phyloP scores from a whole-genome alignment of 2,113 vertebrate genomes.

The Spilogale gracilis region DNA sequence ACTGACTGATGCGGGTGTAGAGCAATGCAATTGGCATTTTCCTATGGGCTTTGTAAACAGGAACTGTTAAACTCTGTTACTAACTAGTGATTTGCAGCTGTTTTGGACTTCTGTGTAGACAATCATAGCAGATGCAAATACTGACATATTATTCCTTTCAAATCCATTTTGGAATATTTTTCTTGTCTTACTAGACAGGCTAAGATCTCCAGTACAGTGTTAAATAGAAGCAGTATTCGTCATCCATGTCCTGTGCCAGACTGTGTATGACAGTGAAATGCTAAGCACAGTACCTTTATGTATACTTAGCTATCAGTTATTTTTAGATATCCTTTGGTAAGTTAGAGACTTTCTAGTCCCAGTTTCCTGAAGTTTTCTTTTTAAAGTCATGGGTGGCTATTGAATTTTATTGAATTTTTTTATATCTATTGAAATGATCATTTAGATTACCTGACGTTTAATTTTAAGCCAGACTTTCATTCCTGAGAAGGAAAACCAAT shows the following conservation, averaged over 20 bases:
- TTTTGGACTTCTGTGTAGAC: neutral
- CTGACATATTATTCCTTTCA: neutral
- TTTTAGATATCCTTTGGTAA: conserved; percentile 23
- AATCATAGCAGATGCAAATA: neutral
- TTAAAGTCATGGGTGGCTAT: neutral
- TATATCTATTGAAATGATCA: neutral
- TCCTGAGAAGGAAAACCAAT: neutral
- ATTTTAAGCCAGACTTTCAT: conserved; percentile 24
- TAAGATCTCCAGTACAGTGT: neutral
- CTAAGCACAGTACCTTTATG: neutral
- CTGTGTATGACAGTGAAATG: neutral
- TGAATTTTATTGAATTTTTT: conserved; percentile 44
- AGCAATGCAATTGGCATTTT: neutral
- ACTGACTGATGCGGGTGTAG: neutral
- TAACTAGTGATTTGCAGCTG: neutral
- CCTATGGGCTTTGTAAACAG: neutral
- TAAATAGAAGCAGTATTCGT: neutral
- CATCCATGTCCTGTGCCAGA: neutral
- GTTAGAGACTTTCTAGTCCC: conserved; percentile 11
- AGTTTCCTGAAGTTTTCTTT: neutral
- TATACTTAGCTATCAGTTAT: neutral
- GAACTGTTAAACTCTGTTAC: neutral
- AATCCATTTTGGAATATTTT: conserved; percentile 13
- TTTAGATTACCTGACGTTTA: neutral
- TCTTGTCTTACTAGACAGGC: conserved; percentile 1